phyloP scores from a whole-genome alignment of 2,888 invertebrate genomes.

The Caenorhabditis sp. region DNA sequence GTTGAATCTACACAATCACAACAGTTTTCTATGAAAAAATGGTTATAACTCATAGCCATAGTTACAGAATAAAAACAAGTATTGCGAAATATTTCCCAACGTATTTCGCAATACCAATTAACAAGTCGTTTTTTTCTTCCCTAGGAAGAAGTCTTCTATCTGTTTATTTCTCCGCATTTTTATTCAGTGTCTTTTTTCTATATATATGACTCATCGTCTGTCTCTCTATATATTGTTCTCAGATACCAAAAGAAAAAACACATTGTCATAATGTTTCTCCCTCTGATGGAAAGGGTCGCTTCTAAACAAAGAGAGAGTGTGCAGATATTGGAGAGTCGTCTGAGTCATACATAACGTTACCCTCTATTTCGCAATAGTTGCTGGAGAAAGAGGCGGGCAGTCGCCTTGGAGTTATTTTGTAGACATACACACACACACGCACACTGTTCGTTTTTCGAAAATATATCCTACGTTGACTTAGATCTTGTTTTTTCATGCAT shows the following conservation, averaged over 20 bases:
- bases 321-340: neutral
- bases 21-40: no score
- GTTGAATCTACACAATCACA: no score
- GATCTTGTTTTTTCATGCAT: neutral
- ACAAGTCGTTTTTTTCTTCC: no score
- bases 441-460: neutral
- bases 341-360: conserved; percentile 19
- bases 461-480: neutral
- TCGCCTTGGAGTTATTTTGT: conserved; percentile 8
- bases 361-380: conserved; percentile 36
- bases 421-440: neutral
- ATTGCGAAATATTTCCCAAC: neutral
- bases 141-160: neutral
- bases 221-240: no score
- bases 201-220: neutral
- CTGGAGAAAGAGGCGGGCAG: neutral
- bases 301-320: neutral
- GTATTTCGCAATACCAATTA: neutral
- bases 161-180: neutral
- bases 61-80: neutral
- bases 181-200: neutral
- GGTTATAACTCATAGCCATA: no score
- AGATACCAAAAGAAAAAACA: neutral
- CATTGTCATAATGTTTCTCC: neutral
- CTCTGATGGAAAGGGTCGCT: neutral